phyloP scores from a whole-genome alignment of 2,888 invertebrate genomes.

The Serripes groenlandicus region DNA sequence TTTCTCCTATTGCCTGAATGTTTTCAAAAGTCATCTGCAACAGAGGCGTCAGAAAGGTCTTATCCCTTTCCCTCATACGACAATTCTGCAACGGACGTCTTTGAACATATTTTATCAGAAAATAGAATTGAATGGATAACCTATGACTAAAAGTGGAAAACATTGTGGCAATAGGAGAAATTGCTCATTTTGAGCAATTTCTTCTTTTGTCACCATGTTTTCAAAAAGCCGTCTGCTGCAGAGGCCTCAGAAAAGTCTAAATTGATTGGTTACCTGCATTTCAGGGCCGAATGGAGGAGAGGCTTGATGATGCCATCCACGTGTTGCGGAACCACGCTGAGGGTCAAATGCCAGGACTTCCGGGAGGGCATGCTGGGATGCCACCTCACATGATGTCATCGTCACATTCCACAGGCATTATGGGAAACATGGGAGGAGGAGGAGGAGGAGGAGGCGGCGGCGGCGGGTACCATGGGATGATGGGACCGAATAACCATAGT shows the following conservation, averaged over 20 bases:
- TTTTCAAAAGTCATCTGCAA: no score
- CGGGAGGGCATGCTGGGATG: constrained; percentile 68
- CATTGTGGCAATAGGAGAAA: constrained; percentile 6
- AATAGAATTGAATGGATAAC: no score
- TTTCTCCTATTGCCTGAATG: no score
- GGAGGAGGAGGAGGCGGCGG: constrained; percentile 78
- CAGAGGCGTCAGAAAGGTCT: no score
- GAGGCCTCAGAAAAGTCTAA: no score
- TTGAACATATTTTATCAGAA: no score
- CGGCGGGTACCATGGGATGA: constrained; percentile 77
- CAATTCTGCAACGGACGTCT: no score
- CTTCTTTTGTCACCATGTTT: not conserved
- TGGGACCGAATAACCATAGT: constrained; percentile 65
- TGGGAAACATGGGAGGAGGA: constrained; percentile 81
- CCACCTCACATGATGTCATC: constrained; percentile 74
- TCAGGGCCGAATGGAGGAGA: constrained; percentile 97
- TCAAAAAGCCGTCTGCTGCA: not conserved
- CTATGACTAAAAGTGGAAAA: no score
- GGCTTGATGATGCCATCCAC: constrained; percentile 95
- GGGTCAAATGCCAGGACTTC: constrained; percentile 88
- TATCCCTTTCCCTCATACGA: no score
- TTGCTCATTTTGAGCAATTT: not conserved
- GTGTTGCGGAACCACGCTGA: constrained; percentile 98
- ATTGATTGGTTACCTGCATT: not conserved
- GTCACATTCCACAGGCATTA: constrained; percentile 88